These are phyloP conservation scores for Notolepis coatsorum DNA, from an alignment of 2,797 vertebrate genomes.

Conservation along the genomic window DNA sequence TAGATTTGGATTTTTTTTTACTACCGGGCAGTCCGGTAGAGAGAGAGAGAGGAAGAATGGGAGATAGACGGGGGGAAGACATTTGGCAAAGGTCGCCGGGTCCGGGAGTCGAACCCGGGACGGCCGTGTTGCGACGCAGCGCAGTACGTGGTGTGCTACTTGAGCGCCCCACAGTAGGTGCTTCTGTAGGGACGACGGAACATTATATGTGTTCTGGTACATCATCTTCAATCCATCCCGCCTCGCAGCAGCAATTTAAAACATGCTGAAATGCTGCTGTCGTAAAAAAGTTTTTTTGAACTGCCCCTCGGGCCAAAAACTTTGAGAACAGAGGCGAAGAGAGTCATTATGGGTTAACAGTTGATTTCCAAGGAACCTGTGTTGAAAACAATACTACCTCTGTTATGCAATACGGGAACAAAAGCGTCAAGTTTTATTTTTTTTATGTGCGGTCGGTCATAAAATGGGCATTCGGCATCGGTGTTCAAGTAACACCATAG, in stretches of 20 bases:
- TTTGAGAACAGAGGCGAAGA: slow-evolving; percentile 5
- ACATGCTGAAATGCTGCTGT: slow-evolving; percentile 6
- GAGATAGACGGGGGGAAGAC: too few species aligned
- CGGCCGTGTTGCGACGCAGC: too few species aligned
- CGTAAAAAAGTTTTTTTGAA: slow-evolving; percentile 9
- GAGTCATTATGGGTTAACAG: slow-evolving; percentile 1
- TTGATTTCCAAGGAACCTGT: slow-evolving; percentile 5
- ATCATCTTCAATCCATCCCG: not conserved
- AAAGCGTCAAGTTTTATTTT: slow-evolving; percentile 22
- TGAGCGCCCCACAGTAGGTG: too few species aligned
- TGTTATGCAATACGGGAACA: slow-evolving; percentile 31
- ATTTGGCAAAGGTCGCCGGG: too few species aligned
- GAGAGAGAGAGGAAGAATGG: too few species aligned
- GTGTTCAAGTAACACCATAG: slow-evolving; percentile 5
- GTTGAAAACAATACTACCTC: slow-evolving; percentile 25
- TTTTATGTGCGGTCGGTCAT: slow-evolving; percentile 38
- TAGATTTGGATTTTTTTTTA: too few species aligned
- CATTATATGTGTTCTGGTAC: too few species aligned
- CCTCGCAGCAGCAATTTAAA: not conserved
- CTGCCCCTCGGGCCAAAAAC: slow-evolving; percentile 9
- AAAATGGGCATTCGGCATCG: slow-evolving; percentile 40
- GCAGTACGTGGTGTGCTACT: too few species aligned
- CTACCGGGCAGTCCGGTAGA: too few species aligned
- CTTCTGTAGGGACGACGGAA: too few species aligned
- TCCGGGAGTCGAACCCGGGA: too few species aligned